Conservation (phyloP, 1,140 invertebrate species). For the Macrostomum lignano region DNA sequence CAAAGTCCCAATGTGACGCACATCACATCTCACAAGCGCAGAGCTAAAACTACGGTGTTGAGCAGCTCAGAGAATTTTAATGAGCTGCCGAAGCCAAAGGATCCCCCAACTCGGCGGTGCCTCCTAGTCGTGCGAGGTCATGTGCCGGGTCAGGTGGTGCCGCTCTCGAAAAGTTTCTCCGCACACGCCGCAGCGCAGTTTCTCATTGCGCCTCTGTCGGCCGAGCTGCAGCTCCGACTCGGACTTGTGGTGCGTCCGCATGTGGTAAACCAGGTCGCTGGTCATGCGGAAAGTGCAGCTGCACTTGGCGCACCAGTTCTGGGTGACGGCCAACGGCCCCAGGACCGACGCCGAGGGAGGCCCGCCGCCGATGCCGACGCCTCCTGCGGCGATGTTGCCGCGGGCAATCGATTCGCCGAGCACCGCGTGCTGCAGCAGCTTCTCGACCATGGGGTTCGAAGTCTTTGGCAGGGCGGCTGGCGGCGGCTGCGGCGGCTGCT, state of each 20-base stretch:
- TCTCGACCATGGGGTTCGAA: slow-evolving; percentile 25
- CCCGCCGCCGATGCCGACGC: too few species aligned
- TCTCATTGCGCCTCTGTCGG: slow-evolving; percentile 15
- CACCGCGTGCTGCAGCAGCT: slow-evolving; percentile 14
- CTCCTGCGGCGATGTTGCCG: too few species aligned
- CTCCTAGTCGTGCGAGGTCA: slow-evolving; percentile 52
- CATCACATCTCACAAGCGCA: too few species aligned
- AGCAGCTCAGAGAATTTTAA: too few species aligned
- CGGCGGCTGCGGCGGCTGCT: too few species aligned
- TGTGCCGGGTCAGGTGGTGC: slow-evolving; percentile 76
- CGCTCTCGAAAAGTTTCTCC: slow-evolving; percentile 73
- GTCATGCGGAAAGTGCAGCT: slow-evolving; percentile 89
- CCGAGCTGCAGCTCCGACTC: slow-evolving; percentile 15
- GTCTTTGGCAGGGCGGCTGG: too few species aligned
- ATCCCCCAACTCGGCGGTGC: too few species aligned
- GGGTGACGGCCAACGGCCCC: slow-evolving; percentile 48
- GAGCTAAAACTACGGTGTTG: too few species aligned
- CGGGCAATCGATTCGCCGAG: too few species aligned
- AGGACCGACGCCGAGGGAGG: slow-evolving; percentile 53
- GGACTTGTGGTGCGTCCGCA: slow-evolving; percentile 36
- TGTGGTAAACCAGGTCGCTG: slow-evolving; percentile 82
- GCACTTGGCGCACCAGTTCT: slow-evolving; percentile 89
- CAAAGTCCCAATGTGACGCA: too few species aligned
- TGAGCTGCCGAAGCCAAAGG: too few species aligned
- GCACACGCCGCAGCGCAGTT: slow-evolving; percentile 64